Conservation (phyloP, 2,888 invertebrate genomes). For the Alsophila aescularia region DNA sequence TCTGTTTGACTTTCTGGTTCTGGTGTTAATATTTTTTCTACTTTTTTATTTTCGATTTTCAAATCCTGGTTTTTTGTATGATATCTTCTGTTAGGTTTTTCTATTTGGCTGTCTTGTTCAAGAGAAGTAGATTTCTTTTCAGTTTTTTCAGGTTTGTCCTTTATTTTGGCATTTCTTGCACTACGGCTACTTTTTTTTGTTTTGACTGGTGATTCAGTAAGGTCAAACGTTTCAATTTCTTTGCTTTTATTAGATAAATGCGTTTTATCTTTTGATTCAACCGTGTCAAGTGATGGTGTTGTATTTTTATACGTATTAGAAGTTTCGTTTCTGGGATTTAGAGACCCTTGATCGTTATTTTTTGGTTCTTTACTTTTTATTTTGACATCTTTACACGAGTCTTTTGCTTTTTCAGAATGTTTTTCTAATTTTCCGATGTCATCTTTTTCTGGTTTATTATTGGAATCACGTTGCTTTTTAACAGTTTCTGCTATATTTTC, state of each 20-base stretch:
- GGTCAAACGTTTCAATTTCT: conserved; percentile 4
- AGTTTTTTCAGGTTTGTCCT: conserved; percentile 28
- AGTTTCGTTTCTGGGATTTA: conserved; percentile 19
- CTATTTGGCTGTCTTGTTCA: conserved; percentile 25
- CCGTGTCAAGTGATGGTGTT: conserved; percentile 12
- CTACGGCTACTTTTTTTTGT: conserved; percentile 36
- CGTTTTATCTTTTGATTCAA: conserved; percentile 17
- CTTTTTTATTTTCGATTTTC: background rate
- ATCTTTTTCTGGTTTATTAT: conserved; percentile 8
- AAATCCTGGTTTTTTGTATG: conserved; percentile 17
- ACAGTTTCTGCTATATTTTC: background rate
- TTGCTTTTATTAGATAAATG: conserved; percentile 21
- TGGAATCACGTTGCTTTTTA: conserved; percentile 3
- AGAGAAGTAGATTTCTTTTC: conserved; percentile 21
- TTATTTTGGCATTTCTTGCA: conserved; percentile 46
- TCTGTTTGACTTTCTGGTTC: conserved; percentile 11
- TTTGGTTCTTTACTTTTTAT: conserved; percentile 19
- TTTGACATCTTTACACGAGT: conserved; percentile 13
- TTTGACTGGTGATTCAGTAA: conserved; percentile 9
- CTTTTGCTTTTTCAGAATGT: conserved; percentile 15
- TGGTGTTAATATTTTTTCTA: too few relatives aligned
- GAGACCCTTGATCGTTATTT: conserved; percentile 10
- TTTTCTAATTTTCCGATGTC: background rate
- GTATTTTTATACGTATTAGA: background rate
- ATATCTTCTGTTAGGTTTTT: conserved; percentile 28